Evolutionary conservation across 2,888 invertebrate genomes (phyloP).

Genomic region (Steinernema carpocapsae): DNA sequence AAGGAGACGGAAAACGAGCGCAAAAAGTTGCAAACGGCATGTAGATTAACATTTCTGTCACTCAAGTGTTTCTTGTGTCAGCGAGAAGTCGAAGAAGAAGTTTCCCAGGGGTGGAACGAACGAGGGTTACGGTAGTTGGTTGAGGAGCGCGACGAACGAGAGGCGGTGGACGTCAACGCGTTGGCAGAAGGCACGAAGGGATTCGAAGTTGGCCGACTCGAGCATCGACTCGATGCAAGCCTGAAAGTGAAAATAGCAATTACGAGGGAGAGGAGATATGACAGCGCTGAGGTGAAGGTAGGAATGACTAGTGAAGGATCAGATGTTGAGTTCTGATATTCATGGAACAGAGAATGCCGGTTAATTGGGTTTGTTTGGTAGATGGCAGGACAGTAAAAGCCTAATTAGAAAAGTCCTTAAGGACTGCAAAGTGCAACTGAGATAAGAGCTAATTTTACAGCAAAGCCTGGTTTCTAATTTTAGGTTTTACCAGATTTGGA

Average conservation of each 20-base stretch:
- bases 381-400: too few species aligned
- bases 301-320: too few species aligned
- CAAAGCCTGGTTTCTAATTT: too few species aligned
- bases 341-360: too few species aligned
- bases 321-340: too few species aligned
- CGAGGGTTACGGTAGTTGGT: not conserved
- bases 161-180: slow-evolving; percentile 29
- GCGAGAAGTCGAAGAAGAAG: too few species aligned
- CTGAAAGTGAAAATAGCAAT: slow-evolving; percentile 39
- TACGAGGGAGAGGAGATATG: not conserved
- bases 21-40: slow-evolving; percentile 24
- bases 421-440: too few species aligned
- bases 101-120: not conserved
- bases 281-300: too few species aligned
- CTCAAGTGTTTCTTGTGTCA: slow-evolving; percentile 10
- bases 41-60: slow-evolving; percentile 22
- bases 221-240: slow-evolving; percentile 50
- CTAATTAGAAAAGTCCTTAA: too few species aligned
- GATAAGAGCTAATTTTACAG: too few species aligned
- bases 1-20: not conserved
- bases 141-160: not conserved
- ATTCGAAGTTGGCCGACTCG: slow-evolving; percentile 48
- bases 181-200: slow-evolving; percentile 48
- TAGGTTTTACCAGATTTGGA: too few species aligned
- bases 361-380: too few species aligned